Conservation (phyloP, 23 tunicate species). For the Aplidium turbinatum region DNA sequence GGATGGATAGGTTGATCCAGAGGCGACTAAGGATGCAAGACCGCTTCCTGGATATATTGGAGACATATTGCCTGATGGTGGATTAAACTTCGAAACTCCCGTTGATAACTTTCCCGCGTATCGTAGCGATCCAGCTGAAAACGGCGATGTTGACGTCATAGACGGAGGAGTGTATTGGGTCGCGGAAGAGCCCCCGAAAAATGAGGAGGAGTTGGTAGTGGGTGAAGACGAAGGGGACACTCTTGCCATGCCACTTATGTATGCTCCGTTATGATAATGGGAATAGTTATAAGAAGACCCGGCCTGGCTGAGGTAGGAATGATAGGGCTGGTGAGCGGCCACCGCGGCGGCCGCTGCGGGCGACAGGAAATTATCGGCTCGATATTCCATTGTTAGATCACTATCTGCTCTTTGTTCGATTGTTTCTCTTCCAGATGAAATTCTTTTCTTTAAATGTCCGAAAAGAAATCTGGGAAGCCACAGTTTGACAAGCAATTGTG, state of each 20-base stretch:
- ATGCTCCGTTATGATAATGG: slow-evolving; percentile 47
- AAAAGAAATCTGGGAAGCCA: too few relatives aligned
- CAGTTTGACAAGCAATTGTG: too few relatives aligned
- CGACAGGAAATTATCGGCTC: slow-evolving; percentile 66
- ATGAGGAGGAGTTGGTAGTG: slow-evolving; percentile 52
- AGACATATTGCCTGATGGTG: slow-evolving; percentile 23
- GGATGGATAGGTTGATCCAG: slow-evolving; percentile 49
- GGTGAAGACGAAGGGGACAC: slow-evolving; percentile 75
- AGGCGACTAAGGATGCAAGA: slow-evolving; percentile 83
- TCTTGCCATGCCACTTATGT: slow-evolving; percentile 52
- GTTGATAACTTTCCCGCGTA: slow-evolving; percentile 57
- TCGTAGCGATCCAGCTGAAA: slow-evolving; percentile 52
- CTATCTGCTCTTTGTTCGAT: too few relatives aligned
- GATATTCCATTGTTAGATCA: slow-evolving; percentile 73
- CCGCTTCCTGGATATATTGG: slow-evolving; percentile 85
- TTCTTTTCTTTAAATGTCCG: too few relatives aligned
- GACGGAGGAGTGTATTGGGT: slow-evolving; percentile 36
- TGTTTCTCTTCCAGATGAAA: too few relatives aligned
- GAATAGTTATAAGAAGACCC: slow-evolving; percentile 47
- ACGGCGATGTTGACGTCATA: slow-evolving; percentile 50
- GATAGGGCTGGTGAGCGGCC: slow-evolving; percentile 62
- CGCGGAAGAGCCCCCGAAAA: slow-evolving; percentile 54
- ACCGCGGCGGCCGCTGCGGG: slow-evolving; percentile 93
- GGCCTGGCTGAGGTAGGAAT: slow-evolving; percentile 51
- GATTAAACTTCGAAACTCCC: slow-evolving; percentile 41